Percentiles rank a stretch among this genome's conserved stretches.
Evolutionary conservation across 2,888 invertebrate genomes (phyloP).

Genomic region (Cheilosia urbana): DNA sequence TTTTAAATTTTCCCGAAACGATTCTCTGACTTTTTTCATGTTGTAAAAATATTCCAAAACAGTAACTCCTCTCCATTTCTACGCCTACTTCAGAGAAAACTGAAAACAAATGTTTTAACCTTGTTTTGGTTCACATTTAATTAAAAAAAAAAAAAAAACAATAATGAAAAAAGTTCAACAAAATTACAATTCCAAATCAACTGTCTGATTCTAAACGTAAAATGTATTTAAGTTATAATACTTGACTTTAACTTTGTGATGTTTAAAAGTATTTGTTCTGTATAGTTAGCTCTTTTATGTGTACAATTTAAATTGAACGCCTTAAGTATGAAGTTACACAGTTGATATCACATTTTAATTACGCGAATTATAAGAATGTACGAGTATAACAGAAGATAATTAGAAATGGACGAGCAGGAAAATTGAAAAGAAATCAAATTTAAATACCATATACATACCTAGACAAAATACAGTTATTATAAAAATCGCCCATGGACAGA

Average conservation of each 20-base stretch:
- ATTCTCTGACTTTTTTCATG: no score
- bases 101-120: no score
- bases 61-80: no score
- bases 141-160: no score
- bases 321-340: conserved; percentile 39
- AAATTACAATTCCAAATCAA: no score
- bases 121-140: no score
- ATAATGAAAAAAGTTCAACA: no score
- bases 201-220: not conserved
- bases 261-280: conserved; percentile 13
- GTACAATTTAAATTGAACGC: conserved; percentile 48
- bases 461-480: conserved; percentile 1
- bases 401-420: not conserved
- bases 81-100: no score
- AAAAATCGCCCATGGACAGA: not conserved
- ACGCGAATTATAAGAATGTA: conserved; percentile 2
- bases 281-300: conserved; percentile 44
- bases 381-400: not conserved
- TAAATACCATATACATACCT: not conserved
- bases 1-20: no score
- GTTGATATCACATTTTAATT: conserved; percentile 5
- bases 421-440: conserved; percentile 15
- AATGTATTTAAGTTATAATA: not conserved
- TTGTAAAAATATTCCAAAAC: no score
- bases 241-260: conserved; percentile 5